These are phyloP conservation scores for Phragmatobia fuliginosa DNA, from an alignment of 2,888 invertebrate genomes.

Conservation along the genomic window DNA sequence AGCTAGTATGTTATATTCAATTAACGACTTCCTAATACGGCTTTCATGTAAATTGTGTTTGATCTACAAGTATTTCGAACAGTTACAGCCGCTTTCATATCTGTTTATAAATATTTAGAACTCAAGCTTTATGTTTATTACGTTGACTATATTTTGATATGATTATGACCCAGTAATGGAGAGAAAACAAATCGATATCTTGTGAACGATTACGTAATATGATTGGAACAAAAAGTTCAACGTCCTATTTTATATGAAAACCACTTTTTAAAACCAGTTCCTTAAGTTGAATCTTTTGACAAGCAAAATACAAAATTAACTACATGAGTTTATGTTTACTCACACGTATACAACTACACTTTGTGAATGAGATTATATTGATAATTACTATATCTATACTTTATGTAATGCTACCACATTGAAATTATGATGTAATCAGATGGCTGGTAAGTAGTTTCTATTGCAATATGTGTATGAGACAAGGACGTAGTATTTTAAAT, in stretches of 20 bases:
- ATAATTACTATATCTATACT: conserved; percentile 42
- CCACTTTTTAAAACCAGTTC: conserved; percentile 81
- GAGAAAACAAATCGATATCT: conserved; percentile 74
- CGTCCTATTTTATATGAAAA: conserved; percentile 79
- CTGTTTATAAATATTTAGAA: background rate
- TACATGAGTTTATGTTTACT: conserved; percentile 53
- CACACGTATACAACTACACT: conserved; percentile 35
- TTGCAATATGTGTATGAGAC: conserved; percentile 17
- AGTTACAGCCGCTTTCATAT: background rate
- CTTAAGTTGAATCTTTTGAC: conserved; percentile 65
- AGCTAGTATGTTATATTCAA: conserved; percentile 17
- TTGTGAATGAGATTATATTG: conserved; percentile 45
- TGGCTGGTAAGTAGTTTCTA: conserved; percentile 8
- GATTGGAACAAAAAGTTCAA: conserved; percentile 78
- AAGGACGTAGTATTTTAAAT: conserved; percentile 23
- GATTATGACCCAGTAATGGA: conserved; percentile 57
- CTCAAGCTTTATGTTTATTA: conserved; percentile 23
- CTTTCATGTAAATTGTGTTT: conserved; percentile 13
- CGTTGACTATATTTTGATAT: conserved; percentile 39
- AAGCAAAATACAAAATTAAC: conserved; percentile 61
- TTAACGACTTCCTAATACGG: conserved; percentile 23
- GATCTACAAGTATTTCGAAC: background rate
- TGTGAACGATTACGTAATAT: conserved; percentile 69
- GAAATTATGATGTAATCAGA: conserved; percentile 39
- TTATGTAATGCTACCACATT: conserved; percentile 41